phyloP scores from a whole-genome alignment of 2,888 invertebrate genomes.

The Phengaris alcon region DNA sequence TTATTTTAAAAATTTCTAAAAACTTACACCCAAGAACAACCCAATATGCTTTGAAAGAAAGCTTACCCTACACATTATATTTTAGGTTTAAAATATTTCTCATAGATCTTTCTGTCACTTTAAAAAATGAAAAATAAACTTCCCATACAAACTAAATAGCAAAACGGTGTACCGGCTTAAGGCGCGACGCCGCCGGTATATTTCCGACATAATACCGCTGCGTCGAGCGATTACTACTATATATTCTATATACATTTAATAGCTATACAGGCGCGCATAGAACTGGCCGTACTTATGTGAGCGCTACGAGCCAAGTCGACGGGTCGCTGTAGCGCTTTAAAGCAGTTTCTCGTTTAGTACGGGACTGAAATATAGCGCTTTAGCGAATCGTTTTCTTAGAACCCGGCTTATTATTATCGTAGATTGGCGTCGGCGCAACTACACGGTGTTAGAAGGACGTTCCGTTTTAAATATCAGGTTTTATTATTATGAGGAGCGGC shows the following conservation, averaged over 20 bases:
- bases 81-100: conserved; percentile 67
- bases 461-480: conserved; percentile 81
- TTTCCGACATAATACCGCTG: conserved; percentile 81
- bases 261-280: conserved; percentile 80
- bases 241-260: conserved; percentile 81
- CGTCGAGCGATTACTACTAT: conserved; percentile 81
- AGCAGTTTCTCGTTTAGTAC: conserved; percentile 49
- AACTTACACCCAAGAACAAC: conserved; percentile 50
- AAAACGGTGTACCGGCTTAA: conserved; percentile 71
- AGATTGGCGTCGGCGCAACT: conserved; percentile 81
- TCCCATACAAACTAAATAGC: conserved; percentile 77
- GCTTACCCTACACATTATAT: conserved; percentile 67
- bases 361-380: conserved; percentile 55
- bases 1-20: conserved; percentile 45
- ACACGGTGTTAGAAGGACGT: conserved; percentile 80
- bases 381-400: conserved; percentile 59
- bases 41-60: conserved; percentile 67
- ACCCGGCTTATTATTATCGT: conserved; percentile 79
- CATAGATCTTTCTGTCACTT: conserved; percentile 63
- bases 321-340: conserved; percentile 65
- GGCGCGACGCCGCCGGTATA: conserved; percentile 76
- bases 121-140: conserved; percentile 72
- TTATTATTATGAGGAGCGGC: conserved; percentile 80
- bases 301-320: conserved; percentile 62
- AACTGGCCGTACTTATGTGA: conserved; percentile 80